Evolutionary conservation across 2,113 vertebrate genomes (phyloP).

Genomic region (Alligator sinensis): DNA sequence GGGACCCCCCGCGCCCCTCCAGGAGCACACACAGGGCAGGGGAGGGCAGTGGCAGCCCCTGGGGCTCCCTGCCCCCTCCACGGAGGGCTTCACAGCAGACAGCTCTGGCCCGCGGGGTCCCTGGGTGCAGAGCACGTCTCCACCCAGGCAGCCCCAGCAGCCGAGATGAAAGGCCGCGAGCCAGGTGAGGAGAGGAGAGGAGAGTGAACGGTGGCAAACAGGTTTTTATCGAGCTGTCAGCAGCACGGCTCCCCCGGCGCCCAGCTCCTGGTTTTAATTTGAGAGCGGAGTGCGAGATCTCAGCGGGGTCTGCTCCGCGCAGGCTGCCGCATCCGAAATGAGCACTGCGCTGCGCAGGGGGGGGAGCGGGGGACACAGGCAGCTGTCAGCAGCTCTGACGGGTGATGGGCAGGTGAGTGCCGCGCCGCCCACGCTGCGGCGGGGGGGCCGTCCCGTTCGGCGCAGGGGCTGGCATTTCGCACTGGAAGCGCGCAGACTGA

Average conservation of each 20-base stretch:
- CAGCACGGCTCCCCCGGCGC: background rate
- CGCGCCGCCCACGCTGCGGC: rapidly evolving
- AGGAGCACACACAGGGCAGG: background rate
- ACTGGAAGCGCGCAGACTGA: background rate
- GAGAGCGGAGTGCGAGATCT: background rate
- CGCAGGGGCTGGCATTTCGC: background rate
- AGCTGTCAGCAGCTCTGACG: background rate
- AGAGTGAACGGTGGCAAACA: background rate
- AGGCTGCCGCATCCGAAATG: background rate
- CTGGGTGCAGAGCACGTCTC: background rate
- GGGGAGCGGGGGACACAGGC: background rate
- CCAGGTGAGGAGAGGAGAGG: background rate
- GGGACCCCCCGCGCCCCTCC: background rate
- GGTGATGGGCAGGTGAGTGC: rapidly evolving
- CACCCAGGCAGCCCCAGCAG: background rate
- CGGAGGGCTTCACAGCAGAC: background rate
- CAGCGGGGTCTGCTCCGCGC: background rate
- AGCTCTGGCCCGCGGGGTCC: background rate
- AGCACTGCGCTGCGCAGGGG: background rate
- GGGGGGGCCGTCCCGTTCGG: background rate
- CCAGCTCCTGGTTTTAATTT: background rate
- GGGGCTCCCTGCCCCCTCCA: background rate
- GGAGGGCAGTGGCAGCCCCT: background rate
- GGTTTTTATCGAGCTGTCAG: background rate
- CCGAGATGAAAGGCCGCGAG: background rate